Conservation (phyloP, 2,113 vertebrate genomes). For the Calyptomena viridis region DNA sequence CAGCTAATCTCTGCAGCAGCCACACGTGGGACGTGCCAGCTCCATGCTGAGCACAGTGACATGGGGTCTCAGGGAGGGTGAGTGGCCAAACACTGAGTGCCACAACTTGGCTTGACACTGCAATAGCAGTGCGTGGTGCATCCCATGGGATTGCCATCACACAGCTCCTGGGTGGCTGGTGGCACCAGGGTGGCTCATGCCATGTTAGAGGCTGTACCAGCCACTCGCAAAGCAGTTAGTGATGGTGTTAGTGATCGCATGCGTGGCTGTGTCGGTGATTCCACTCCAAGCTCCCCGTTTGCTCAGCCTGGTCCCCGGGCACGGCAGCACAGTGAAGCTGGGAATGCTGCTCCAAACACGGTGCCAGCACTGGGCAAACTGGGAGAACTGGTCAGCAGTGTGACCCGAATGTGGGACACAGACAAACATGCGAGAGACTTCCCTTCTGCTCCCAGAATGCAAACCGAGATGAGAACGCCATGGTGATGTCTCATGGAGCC, state of each 20-base stretch:
- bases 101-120: neutral
- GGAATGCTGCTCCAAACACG: rapidly evolving
- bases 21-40: neutral
- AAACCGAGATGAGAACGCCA: slow-evolving; percentile 98
- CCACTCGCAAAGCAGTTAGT: neutral
- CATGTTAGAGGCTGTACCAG: neutral
- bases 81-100: neutral
- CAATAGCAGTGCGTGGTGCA: neutral
- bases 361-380: neutral
- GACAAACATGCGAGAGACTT: slow-evolving; percentile 79
- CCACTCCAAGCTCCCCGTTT: neutral
- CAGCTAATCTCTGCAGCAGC: slow-evolving; percentile 27
- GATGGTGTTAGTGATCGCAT: neutral
- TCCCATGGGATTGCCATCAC: rapidly evolving
- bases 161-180: neutral
- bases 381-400: neutral
- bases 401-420: neutral
- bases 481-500: slow-evolving; percentile 79
- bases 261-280: neutral
- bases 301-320: neutral
- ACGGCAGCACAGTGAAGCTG: neutral
- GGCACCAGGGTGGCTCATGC: neutral
- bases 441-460: slow-evolving; percentile 99
- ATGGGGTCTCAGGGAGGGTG: neutral
- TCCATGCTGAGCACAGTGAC: neutral